Percentiles rank a stretch among this genome's conserved stretches.
These are phyloP conservation scores for Gibbula magus DNA, from an alignment of 2,888 invertebrate genomes.

Conservation along the genomic window DNA sequence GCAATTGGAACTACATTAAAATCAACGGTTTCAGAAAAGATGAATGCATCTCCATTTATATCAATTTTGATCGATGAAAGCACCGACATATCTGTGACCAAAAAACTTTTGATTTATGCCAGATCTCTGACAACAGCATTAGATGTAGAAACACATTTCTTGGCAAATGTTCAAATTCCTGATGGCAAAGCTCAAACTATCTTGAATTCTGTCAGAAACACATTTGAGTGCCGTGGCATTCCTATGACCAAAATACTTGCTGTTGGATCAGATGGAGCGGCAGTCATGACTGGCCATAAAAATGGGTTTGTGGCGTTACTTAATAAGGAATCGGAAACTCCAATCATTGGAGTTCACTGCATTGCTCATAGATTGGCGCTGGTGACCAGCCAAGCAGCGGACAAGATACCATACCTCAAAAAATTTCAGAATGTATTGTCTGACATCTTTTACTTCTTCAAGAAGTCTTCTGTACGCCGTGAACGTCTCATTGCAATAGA, in stretches of 20 bases:
- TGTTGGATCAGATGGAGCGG: slow-evolving; percentile 17
- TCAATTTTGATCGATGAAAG: no score
- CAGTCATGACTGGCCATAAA: slow-evolving; percentile 11
- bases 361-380: background rate
- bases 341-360: background rate
- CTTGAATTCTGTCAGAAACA: background rate
- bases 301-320: slow-evolving; percentile 19
- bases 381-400: background rate
- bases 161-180: slow-evolving; percentile 25
- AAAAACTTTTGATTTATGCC: no score
- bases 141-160: slow-evolving; percentile 23
- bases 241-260: background rate
- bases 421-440: no score
- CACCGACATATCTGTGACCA: no score
- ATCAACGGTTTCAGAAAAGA: no score
- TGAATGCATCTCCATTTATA: no score
- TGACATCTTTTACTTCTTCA: no score
- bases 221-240: no score
- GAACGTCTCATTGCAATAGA: no score
- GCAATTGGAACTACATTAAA: slow-evolving; percentile 8
- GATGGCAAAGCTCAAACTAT: slow-evolving; percentile 21
- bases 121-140: no score
- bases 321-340: background rate
- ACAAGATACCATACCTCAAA: no score
- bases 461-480: no score